Base-by-base conservation (phyloP, 2,113 vertebrate genomes). In the Pungitius pungitius region DNA sequence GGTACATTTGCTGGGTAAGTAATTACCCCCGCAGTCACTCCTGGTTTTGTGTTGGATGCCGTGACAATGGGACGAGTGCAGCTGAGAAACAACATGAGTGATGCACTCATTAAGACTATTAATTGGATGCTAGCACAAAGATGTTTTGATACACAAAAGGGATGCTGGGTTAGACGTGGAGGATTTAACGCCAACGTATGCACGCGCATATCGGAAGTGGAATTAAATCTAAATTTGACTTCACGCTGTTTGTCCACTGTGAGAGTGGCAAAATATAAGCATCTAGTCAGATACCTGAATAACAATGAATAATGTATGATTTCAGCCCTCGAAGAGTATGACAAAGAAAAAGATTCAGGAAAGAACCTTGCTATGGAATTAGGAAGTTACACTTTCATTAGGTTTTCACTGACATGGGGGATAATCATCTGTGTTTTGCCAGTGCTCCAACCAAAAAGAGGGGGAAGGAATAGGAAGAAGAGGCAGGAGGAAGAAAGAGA, bases 391-490 rank as follows among this genome's bases (percentile, higher is more conserved):
- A 92, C 93, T 94, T 96, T 95, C 93, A 94, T 93, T 95, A 93
- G 92, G 93, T 94, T 95, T 96, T 95, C 93, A 92, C 91, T 91
- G 94, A 93, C 93, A 93, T 95, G 92, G 94, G 93, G 94, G 95
- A 96, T 95, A 97, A 96, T 96, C 95, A 94, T 97, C 95, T 96
- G 96, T 95, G 96, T 96, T 96, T 96, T 95, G 96, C 89, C 93
- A 92, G 93, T 95, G 95, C 95, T 94, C 93, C 95, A 96, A 96
- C 96, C 94, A 96, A 95, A 96, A 95, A 95, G 95, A 73, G 33
- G 55, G 43, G 43, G 42, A 58, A 76, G 58, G 75, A 72, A 73
- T 69, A 66, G 70, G 72, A 63, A 75, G 68, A 94, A 91, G 71
- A 78, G 79, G 74, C 94, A 95, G 94, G 93, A 93, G 93, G 94